These are phyloP conservation scores for Drosophila sp. DNA, from an alignment of 1,140 invertebrate genomes.

Conservation along the genomic window DNA sequence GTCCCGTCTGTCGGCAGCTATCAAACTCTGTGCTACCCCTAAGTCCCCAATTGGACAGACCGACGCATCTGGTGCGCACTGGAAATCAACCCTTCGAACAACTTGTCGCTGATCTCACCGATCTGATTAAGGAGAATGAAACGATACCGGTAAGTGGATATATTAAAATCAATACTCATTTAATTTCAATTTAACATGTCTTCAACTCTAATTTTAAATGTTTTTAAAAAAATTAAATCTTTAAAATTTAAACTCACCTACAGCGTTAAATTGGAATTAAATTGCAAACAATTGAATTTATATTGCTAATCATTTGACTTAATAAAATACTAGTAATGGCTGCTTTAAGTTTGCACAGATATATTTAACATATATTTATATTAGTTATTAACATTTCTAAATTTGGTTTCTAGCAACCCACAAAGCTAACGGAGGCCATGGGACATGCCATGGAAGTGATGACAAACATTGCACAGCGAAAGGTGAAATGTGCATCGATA, in stretches of 20 bases:
- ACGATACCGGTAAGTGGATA: slow-evolving; percentile 86
- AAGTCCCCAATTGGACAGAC: slow-evolving; percentile 91
- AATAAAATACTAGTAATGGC: no score
- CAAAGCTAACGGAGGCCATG: slow-evolving; percentile 91
- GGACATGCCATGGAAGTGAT: slow-evolving; percentile 97
- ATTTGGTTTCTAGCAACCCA: slow-evolving; percentile 86
- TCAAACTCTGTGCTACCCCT: slow-evolving; percentile 96
- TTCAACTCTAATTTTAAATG: no score
- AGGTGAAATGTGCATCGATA: slow-evolving; percentile 85
- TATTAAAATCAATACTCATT: no score
- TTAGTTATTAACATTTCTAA: neutral
- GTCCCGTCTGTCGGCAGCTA: slow-evolving; percentile 96
- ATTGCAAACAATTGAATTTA: no score
- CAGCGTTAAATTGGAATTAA: no score
- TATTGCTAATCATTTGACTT: no score
- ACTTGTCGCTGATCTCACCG: slow-evolving; percentile 87
- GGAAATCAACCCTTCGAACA: slow-evolving; percentile 86
- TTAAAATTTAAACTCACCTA: no score
- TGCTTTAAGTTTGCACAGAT: no score
- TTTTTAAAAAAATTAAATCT: no score
- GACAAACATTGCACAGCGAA: slow-evolving; percentile 88
- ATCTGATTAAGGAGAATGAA: slow-evolving; percentile 89
- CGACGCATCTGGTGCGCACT: slow-evolving; percentile 88
- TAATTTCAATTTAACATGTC: no score
- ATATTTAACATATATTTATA: neutral